These are phyloP conservation scores for Antheraea pernyi DNA, from an alignment of 1,140 invertebrate species.

Conservation along the genomic window DNA sequence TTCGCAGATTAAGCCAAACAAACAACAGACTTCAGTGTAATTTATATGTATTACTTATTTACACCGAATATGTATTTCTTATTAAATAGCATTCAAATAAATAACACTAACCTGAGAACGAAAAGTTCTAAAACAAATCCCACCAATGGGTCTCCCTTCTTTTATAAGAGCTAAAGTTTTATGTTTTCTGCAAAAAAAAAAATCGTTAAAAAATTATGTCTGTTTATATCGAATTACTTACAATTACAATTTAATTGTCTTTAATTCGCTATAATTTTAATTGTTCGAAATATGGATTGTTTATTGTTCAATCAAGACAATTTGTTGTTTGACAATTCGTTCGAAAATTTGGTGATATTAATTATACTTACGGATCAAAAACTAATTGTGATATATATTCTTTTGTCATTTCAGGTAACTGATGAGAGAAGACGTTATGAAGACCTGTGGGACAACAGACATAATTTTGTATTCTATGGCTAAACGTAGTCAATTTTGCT, in stretches of 20 bases:
- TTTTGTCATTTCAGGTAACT: constrained; percentile 97
- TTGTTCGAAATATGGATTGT: too few species aligned
- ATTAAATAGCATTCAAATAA: too few species aligned
- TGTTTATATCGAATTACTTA: background rate
- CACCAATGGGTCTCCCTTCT: constrained; percentile 95
- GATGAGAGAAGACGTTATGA: constrained; percentile 97
- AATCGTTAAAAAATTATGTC: constrained; percentile 6
- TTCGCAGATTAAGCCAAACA: too few species aligned
- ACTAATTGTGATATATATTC: constrained; percentile 98
- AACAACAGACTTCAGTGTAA: too few species aligned
- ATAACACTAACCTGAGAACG: constrained; percentile 81
- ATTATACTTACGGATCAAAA: constrained; percentile 93
- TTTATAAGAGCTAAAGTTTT: constrained; percentile 96
- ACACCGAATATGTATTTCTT: too few species aligned
- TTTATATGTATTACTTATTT: too few species aligned
- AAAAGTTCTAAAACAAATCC: constrained; percentile 99
- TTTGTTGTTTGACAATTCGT: too few species aligned
- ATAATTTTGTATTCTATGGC: too few species aligned
- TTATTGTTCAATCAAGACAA: too few species aligned
- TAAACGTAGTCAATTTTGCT: too few species aligned
- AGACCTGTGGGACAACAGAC: constrained; percentile 80
- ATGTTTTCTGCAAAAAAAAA: constrained; percentile 87
- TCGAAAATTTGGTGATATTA: background rate
- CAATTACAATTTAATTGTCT: too few species aligned
- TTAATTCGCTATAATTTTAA: background rate